phyloP scores from a whole-genome alignment of 2,113 vertebrate genomes.

The Psephotus haematonotus region DNA sequence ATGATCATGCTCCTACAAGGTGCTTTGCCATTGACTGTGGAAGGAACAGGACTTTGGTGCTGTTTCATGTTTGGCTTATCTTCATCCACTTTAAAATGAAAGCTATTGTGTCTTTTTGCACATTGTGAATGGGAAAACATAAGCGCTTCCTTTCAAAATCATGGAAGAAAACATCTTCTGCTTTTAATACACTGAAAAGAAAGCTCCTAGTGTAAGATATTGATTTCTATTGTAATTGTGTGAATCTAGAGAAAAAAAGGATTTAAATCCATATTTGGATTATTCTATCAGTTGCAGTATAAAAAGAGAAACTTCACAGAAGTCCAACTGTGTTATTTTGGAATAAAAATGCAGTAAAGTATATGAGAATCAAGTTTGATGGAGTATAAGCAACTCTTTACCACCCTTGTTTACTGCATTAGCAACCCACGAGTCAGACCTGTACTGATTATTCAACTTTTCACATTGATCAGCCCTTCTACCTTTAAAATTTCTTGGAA shows the following conservation, averaged over 20 bases:
- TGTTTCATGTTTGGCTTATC: not conserved
- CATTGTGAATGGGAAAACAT: not conserved
- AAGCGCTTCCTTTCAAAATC: not conserved
- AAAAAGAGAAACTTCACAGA: not conserved
- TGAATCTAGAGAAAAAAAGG: not conserved
- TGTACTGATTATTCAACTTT: not conserved
- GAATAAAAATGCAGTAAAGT: not conserved
- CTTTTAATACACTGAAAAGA: not conserved
- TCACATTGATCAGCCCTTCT: not conserved
- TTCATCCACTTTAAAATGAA: not conserved
- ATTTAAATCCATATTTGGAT: not conserved
- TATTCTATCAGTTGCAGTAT: not conserved
- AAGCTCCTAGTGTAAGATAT: not conserved
- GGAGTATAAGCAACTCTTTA: conserved; percentile 7
- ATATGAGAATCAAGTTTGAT: not conserved
- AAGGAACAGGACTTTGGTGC: not conserved
- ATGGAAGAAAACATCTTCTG: not conserved
- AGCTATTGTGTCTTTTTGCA: not conserved
- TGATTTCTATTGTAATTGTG: not conserved
- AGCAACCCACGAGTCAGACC: not conserved
- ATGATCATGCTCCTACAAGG: not conserved
- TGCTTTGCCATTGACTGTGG: not conserved
- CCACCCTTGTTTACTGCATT: not conserved
- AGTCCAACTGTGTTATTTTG: conserved; percentile 29
- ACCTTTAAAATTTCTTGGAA: not conserved